Base-by-base conservation (phyloP, 1,140 invertebrate species). In the Saxidomus purpurata region DNA sequence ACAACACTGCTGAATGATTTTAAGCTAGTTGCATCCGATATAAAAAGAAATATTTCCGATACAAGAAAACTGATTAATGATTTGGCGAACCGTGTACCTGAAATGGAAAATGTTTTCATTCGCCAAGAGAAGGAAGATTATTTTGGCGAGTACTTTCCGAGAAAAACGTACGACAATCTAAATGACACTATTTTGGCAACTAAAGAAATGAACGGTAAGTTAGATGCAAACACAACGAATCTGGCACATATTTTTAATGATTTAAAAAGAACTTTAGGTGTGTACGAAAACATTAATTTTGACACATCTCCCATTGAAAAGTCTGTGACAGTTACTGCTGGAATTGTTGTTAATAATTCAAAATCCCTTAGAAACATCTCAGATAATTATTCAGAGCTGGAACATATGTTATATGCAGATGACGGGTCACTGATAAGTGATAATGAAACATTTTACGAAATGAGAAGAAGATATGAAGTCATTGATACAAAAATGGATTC, bases 381-480 rank as follows among this genome's bases (percentile, higher is more conserved):
- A 15, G 31, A 36, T 1, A 6, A 49, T 17, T 67, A 71, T 71
- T 2, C 15, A 1, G 25, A 69, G 17, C 0, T 69, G 8, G 59
- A 81, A 28, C 15, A 19, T 34, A 13, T 71, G 3, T 34, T 80
- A 28, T 49, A 47, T 38, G 59, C 86, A 36, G 11, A 2, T 9
- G 86, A 80, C 47, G 86, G 77, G 2, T n/a, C 34, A 25, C 1
- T 52, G 9, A 43, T 88, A 13, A 88, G 86, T 81, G 61, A 81
- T 34, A 55, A 67, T 49, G 86, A 88, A 81, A 69, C 76, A 31
- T 52, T 88, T 19, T 76, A 88, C n/a, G 76, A 80, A 31, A 88
- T 88, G 86, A 88, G 71, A 67, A 81, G 0, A n/a, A 87, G 85
- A 87, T 87, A 77, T 31, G 25, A 63, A 49, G 31, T 4, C 1